These are phyloP conservation scores for Aplysina aerophoba DNA, from an alignment of 37 sponge, comb jelly and placozoan genomes.

Conservation along the genomic window DNA sequence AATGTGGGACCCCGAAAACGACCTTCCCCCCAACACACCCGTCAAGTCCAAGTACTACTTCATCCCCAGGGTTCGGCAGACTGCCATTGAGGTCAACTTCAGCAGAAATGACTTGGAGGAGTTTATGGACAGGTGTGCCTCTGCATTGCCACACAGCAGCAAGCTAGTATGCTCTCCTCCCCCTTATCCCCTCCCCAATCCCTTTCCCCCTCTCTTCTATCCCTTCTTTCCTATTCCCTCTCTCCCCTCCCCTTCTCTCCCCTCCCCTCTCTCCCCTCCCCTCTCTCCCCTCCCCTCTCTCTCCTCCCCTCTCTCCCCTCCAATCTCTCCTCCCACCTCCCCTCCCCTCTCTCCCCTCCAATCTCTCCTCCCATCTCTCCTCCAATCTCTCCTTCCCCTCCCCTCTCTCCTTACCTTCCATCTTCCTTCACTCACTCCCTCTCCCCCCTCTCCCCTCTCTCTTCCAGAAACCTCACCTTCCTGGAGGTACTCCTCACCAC, in stretches of 20 bases:
- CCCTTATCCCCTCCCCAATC: no score
- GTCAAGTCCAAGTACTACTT: slow-evolving; percentile 39
- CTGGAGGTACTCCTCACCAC: slow-evolving; percentile 44
- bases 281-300: neutral
- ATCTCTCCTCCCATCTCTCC: no score
- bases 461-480: slow-evolving; percentile 57
- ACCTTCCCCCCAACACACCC: neutral
- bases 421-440: neutral
- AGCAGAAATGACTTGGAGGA: slow-evolving; percentile 57
- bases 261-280: no score
- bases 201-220: no score
- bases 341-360: no score
- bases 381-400: no score
- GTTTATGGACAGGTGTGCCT: slow-evolving; percentile 66
- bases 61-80: slow-evolving; percentile 56
- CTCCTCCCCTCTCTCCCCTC: neutral
- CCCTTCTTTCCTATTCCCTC: neutral
- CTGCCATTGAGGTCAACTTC: slow-evolving; percentile 45
- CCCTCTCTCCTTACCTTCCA: no score
- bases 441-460: neutral
- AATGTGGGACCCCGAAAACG: neutral
- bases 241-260: neutral
- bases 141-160: no score
- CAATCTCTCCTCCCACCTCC: neutral
- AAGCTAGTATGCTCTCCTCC: no score